Base-by-base conservation (phyloP, 2,113 vertebrate genomes). In the Sebastes fasciatus region DNA sequence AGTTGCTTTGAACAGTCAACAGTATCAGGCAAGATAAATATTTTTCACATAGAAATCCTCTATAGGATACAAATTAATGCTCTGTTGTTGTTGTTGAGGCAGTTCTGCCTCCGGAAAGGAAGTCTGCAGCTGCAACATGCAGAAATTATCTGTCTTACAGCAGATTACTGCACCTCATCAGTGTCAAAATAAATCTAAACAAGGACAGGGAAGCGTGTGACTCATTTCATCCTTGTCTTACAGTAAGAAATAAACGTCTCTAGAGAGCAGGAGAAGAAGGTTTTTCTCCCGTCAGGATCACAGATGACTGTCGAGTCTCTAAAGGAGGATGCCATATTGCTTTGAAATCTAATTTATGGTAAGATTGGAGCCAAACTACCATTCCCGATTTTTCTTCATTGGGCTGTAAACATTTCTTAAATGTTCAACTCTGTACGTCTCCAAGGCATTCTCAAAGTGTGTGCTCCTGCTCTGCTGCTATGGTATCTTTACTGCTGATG, bases 81-180 rank as follows among this genome's bases (percentile, higher is more conserved):
- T 45, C 13, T 45, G 57, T 12, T 57, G 21, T 62, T 45, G 57
- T 34, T 1, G 62, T 5, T 10, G 40, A 62, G 55, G 9, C 21
- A n/a, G 17, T 16, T 26, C 13, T 19, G 48, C n/a, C 48, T 70
- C 13, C 52, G 14, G 54, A 69, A 14, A 69, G 19, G 14, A 62
- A 21, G 7, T 14, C 58, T 71, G 12, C 40, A 21, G 61, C 49
- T 16, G 58, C 10, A 26, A 7, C 17, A 21, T 42, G 51, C 69
- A 54, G 40, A 48, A 21, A 16, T 12, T 3, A 73, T 73, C 5
- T 0, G 17, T 6, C 62, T 46, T 1, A 55, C 19, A 64, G 60
- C 0, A 43, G 55, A 80, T 78, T 3, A 78, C 73, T 55, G 49
- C 76, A 6, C 45, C 72, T 68, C 58, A 71, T 74, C 60, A 40